A percentile compares a stretch with the other conserved stretches of the same genome.
These are phyloP conservation scores for Meghimatium bilineatum DNA, from an alignment of 2,888 invertebrate species.

Conservation along the genomic window DNA sequence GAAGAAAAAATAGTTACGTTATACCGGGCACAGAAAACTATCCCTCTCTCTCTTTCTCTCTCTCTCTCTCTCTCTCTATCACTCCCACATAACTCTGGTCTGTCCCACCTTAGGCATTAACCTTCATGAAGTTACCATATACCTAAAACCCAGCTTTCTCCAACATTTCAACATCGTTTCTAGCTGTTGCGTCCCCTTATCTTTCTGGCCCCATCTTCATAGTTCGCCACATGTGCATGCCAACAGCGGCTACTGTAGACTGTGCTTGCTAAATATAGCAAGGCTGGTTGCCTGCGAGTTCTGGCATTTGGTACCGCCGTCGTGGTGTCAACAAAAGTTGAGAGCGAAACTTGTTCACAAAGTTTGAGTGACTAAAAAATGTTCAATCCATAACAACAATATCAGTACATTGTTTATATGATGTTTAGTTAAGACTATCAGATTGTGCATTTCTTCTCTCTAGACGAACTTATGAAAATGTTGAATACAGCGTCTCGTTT, in stretches of 20 bases:
- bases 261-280: neutral
- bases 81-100: no score
- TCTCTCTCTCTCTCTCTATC: no score
- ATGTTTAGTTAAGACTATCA: no score
- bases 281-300: neutral
- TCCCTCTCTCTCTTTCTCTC: no score
- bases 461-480: neutral
- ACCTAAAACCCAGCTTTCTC: no score
- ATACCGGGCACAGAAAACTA: no score
- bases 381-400: no score
- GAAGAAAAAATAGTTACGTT: no score
- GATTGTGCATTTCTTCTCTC: no score
- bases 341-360: neutral
- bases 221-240: neutral
- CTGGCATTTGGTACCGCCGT: neutral
- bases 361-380: no score
- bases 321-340: slow-evolving; percentile 9
- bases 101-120: neutral
- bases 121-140: neutral
- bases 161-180: neutral
- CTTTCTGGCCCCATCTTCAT: neutral
- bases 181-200: neutral
- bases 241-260: neutral
- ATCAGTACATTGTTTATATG: no score
- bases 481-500: no score